Percentiles rank a stretch among this genome's conserved stretches.
Evolutionary conservation across 2,797 vertebrate genomes (phyloP).

Genomic region (Enteromius anoplus): DNA sequence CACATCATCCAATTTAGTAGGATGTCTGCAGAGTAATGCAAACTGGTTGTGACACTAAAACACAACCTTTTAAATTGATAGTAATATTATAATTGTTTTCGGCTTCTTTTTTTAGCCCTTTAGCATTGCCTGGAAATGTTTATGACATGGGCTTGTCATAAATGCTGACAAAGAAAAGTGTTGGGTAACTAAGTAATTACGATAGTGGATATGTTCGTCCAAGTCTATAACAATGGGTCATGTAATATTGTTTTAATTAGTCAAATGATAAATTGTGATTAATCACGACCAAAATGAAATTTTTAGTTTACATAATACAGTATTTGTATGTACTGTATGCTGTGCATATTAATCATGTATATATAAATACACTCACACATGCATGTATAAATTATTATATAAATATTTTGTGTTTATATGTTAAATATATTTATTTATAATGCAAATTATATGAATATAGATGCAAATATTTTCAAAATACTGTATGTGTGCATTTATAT

Average conservation of each 20-base stretch:
- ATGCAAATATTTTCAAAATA: too few relatives aligned
- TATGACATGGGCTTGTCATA: neutral
- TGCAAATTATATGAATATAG: too few relatives aligned
- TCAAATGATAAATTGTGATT: too few relatives aligned
- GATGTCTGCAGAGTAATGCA: constrained; percentile 7
- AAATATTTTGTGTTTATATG: too few relatives aligned
- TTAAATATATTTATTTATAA: too few relatives aligned
- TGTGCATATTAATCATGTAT: too few relatives aligned
- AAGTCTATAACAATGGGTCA: neutral
- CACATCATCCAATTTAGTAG: constrained; percentile 28
- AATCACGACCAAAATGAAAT: too few relatives aligned
- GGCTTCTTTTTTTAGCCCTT: neutral
- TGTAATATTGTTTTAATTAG: neutral
- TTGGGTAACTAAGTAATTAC: neutral
- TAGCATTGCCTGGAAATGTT: neutral
- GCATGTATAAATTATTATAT: too few relatives aligned
- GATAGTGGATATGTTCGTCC: neutral
- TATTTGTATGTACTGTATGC: too few relatives aligned
- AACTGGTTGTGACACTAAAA: constrained; percentile 24
- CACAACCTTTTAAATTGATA: constrained; percentile 18
- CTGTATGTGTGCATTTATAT: too few relatives aligned
- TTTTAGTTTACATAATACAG: too few relatives aligned
- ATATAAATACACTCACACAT: too few relatives aligned
- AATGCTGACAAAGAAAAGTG: constrained; percentile 13
- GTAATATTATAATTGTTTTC: constrained; percentile 22